Evolutionary conservation across 2,113 vertebrate genomes (phyloP).

Genomic region (Pterophyllum scalare): DNA sequence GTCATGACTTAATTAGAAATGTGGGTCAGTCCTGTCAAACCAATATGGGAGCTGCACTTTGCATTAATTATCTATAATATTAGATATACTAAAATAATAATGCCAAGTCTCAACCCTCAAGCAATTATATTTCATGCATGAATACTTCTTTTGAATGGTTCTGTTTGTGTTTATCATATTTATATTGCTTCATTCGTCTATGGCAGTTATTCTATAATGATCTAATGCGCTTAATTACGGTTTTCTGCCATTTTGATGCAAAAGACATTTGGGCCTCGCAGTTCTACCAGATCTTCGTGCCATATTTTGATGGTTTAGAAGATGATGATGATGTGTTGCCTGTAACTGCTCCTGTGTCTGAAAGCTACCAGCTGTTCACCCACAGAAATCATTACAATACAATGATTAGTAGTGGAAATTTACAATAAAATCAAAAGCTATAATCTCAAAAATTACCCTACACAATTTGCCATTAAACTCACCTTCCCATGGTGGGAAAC

Average conservation of each 20-base stretch:
- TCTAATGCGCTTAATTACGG: background rate
- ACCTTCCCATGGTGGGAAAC: background rate
- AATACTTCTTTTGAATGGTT: no score
- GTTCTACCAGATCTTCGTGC: no score
- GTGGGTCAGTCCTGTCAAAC: background rate
- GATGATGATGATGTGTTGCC: background rate
- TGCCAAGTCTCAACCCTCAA: background rate
- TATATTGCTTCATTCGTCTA: background rate
- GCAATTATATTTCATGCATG: no score
- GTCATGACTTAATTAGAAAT: background rate
- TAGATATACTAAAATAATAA: slow-evolving; percentile 4
- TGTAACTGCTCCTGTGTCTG: background rate
- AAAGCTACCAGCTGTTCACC: background rate
- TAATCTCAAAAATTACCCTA: background rate
- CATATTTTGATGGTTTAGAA: background rate
- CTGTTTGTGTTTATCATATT: no score
- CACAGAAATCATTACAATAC: background rate
- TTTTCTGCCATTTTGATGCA: background rate
- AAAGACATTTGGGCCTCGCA: background rate
- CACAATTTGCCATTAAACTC: background rate
- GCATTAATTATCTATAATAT: slow-evolving; percentile 8
- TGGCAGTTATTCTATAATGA: background rate
- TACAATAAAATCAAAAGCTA: background rate
- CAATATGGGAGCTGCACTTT: background rate
- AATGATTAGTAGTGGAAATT: background rate